Evolutionary conservation across 2,888 invertebrate genomes (phyloP).

Genomic region (Micoletzkya japonica): DNA sequence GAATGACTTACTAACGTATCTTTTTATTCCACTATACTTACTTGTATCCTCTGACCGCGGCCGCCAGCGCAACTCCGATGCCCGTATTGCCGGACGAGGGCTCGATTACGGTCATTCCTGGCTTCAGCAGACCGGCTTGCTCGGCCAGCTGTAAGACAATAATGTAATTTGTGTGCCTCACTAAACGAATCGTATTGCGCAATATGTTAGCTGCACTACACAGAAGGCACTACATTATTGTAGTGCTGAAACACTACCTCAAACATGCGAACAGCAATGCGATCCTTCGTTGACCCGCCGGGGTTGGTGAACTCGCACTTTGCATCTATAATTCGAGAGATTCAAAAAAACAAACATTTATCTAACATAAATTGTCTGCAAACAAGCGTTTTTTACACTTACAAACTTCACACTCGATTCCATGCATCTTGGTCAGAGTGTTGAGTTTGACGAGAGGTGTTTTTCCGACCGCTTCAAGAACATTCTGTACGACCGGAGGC

Average conservation of each 20-base stretch:
- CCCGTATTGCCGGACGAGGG: slow-evolving; percentile 83
- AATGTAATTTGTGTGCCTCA: too few species aligned
- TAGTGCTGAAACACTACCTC: too few species aligned
- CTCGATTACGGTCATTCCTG: slow-evolving; percentile 87
- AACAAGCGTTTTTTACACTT: slow-evolving; percentile 31
- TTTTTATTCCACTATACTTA: too few species aligned
- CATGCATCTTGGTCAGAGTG: slow-evolving; percentile 41
- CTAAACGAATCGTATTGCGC: too few species aligned
- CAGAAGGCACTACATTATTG: too few species aligned
- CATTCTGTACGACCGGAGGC: slow-evolving; percentile 45
- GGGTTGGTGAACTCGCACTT: slow-evolving; percentile 98
- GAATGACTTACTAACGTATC: too few species aligned
- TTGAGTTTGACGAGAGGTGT: slow-evolving; percentile 59
- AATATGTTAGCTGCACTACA: too few species aligned
- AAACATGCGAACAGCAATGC: slow-evolving; percentile 91
- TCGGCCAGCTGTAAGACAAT: slow-evolving; percentile 76
- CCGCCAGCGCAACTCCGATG: slow-evolving; percentile 90
- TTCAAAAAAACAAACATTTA: not conserved
- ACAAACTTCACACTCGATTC: slow-evolving; percentile 60
- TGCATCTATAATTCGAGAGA: slow-evolving; percentile 74
- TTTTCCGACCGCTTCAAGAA: slow-evolving; percentile 58
- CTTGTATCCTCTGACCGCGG: slow-evolving; percentile 88
- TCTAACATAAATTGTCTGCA: too few species aligned
- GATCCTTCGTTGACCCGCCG: slow-evolving; percentile 93
- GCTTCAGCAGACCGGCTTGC: slow-evolving; percentile 79